These are phyloP conservation scores for Otolemur crassicaudatus DNA, from an alignment of 2,797 vertebrate species.

Conservation along the genomic window DNA sequence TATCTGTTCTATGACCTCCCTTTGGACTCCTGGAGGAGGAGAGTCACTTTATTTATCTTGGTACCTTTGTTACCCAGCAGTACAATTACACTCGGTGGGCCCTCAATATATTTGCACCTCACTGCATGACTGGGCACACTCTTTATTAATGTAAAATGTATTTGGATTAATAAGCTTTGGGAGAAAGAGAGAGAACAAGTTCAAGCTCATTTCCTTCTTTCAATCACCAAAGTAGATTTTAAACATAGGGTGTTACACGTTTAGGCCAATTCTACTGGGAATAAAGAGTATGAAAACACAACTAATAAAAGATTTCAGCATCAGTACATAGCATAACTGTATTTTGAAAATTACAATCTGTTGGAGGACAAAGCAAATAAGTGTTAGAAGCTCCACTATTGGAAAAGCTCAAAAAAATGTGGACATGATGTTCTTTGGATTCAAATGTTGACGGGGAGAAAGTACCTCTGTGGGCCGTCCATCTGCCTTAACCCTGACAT, in stretches of 20 bases:
- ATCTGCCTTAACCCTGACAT: not conserved
- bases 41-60: not conserved
- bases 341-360: constrained; percentile 64
- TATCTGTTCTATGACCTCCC: not conserved
- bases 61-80: not conserved
- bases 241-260: constrained; percentile 50
- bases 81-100: not conserved
- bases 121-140: not conserved
- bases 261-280: constrained; percentile 48
- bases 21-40: not conserved
- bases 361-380: constrained; percentile 50
- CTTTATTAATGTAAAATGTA: constrained; percentile 20
- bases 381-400: constrained; percentile 52
- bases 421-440: constrained; percentile 54
- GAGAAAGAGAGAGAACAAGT: not conserved
- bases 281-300: constrained; percentile 63
- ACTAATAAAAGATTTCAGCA: constrained; percentile 66
- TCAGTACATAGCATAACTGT: constrained; percentile 33
- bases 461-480: not conserved
- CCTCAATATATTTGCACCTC: constrained; percentile 8
- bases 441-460: constrained; percentile 46
- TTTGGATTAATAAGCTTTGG: constrained; percentile 45
- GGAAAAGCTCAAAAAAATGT: not conserved
- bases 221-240: constrained; percentile 63
- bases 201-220: constrained; percentile 60